Conservation (phyloP, 2,797 vertebrate genomes). For the Scyliorhinus canicula region DNA sequence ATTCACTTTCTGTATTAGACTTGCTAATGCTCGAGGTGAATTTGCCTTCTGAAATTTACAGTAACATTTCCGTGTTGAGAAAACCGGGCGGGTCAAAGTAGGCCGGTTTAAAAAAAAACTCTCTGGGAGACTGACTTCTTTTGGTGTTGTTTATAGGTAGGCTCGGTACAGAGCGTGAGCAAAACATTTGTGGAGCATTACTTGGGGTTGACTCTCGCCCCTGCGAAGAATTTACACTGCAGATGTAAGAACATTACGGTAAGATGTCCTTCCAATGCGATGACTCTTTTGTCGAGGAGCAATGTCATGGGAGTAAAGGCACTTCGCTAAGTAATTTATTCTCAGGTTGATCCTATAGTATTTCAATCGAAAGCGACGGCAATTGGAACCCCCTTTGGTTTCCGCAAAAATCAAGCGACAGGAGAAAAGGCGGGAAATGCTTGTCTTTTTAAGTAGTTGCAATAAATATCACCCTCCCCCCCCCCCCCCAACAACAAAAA, state of each 20-base stretch:
- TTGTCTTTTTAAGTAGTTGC: constrained; percentile 12
- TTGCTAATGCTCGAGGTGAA: not conserved
- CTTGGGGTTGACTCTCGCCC: not conserved
- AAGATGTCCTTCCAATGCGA: not conserved
- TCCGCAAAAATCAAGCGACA: not conserved
- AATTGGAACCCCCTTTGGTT: not conserved
- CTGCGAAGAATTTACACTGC: not conserved
- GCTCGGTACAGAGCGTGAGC: not conserved
- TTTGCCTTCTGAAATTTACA: not conserved
- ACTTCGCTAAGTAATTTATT: not conserved
- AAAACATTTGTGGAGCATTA: not conserved
- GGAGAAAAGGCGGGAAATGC: not conserved
- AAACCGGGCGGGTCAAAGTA: not conserved
- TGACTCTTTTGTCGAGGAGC: not conserved
- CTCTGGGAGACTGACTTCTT: too few relatives aligned
- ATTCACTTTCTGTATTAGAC: not conserved
- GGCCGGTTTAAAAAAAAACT: too few relatives aligned
- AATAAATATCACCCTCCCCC: too few relatives aligned
- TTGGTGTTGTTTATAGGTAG: not conserved
- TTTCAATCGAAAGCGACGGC: not conserved
- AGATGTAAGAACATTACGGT: not conserved
- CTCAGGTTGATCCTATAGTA: not conserved
- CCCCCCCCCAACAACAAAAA: too few relatives aligned
- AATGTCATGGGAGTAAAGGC: too few relatives aligned
- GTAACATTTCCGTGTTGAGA: not conserved